These are phyloP conservation scores for Tangara arthus DNA, from an alignment of 2,797 vertebrate species.

Conservation along the genomic window DNA sequence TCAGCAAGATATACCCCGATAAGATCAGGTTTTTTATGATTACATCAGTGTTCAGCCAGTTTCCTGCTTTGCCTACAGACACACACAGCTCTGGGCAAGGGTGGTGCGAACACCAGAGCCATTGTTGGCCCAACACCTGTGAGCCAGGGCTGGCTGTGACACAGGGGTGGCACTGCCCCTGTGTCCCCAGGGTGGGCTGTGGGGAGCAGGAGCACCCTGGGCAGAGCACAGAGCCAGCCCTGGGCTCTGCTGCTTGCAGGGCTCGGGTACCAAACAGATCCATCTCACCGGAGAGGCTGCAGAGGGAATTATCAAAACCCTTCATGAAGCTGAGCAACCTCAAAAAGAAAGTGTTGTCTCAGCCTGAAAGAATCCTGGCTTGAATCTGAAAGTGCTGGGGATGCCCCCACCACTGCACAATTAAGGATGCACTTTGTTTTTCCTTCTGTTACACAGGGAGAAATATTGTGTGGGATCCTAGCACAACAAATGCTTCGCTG, in stretches of 20 bases:
- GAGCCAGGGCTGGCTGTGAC: fast-evolving
- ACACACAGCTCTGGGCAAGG: neutral
- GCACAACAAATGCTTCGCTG: neutral
- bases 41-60: neutral
- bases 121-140: fast-evolving
- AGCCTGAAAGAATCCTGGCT: neutral
- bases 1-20: neutral
- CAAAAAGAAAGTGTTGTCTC: neutral
- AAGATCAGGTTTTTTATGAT: neutral
- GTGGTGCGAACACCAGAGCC: fast-evolving
- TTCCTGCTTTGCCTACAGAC: neutral
- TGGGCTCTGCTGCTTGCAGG: neutral
- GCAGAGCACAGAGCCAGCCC: neutral
- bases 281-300: neutral
- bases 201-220: neutral
- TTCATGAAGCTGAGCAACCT: neutral
- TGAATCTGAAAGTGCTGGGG: neutral
- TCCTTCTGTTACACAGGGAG: fast-evolving
- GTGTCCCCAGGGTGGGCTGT: fast-evolving
- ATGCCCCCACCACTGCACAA: fast-evolving
- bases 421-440: neutral
- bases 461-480: neutral
- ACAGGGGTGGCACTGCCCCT: fast-evolving
- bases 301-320: fast-evolving
- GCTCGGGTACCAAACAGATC: neutral